Evolutionary conservation across 2,113 vertebrate species (phyloP).

Genomic region (Pituophis catenifer): DNA sequence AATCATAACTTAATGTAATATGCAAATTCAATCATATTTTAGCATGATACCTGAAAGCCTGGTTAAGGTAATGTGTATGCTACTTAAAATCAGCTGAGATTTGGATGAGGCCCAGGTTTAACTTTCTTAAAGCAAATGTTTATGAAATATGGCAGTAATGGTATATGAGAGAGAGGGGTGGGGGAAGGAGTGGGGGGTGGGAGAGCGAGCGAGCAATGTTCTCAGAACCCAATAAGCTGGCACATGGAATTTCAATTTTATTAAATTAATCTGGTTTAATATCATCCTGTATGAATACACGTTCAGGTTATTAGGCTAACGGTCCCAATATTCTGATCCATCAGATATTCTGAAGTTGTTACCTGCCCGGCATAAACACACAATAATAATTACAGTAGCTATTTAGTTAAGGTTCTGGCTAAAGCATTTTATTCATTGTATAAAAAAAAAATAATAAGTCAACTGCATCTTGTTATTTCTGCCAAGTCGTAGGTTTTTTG

Average conservation of each 20-base stretch:
- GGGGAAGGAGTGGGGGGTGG: not conserved
- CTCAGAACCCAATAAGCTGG: not conserved
- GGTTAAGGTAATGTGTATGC: not conserved
- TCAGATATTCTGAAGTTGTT: not conserved
- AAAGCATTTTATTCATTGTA: conserved; percentile 52
- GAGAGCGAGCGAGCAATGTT: not conserved
- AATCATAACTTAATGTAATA: not conserved
- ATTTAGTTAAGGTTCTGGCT: conserved; percentile 57
- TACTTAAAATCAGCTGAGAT: not conserved
- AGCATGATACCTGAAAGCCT: not conserved
- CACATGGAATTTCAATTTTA: not conserved
- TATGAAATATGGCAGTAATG: not conserved
- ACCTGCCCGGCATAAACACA: conserved; percentile 37
- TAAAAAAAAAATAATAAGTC: not conserved
- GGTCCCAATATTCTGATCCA: not conserved
- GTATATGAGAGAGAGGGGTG: not conserved
- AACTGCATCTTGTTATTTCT: conserved; percentile 34
- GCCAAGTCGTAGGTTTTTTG: conserved; percentile 7
- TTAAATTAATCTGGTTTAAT: not conserved
- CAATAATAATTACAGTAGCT: conserved; percentile 44
- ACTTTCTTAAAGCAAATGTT: not conserved
- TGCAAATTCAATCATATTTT: not conserved
- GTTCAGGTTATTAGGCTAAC: not conserved
- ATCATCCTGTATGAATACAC: not conserved
- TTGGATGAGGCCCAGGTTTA: not conserved